Conservation (phyloP, 2,888 invertebrate species). For the Coleophora deauratella region DNA sequence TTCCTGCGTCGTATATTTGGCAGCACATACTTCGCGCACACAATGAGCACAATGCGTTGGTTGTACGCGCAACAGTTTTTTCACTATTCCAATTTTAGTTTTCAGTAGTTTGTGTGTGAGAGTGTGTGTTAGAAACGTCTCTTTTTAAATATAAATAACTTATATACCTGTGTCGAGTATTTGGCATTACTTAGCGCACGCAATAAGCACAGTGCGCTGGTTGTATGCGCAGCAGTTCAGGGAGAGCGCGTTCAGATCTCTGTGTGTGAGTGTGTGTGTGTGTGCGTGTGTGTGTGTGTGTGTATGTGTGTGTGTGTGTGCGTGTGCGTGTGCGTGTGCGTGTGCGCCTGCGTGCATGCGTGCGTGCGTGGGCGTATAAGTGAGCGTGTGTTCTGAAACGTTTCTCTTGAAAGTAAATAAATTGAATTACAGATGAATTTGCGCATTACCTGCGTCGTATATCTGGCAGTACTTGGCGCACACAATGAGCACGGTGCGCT, state of each 20-base stretch:
- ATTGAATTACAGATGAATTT: neutral
- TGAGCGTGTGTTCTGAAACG: too few species aligned
- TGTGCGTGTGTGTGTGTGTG: too few species aligned
- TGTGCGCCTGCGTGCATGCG: too few species aligned
- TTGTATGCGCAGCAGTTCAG: constrained; percentile 96
- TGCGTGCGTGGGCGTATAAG: too few species aligned
- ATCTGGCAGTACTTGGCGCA: constrained; percentile 98
- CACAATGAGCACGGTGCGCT: constrained; percentile 96
- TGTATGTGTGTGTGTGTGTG: too few species aligned
- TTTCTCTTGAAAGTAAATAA: too few species aligned
- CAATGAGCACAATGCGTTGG: constrained; percentile 96
- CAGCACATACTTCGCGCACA: constrained; percentile 98
- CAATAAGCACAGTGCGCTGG: constrained; percentile 96
- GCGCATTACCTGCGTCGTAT: constrained; percentile 79
- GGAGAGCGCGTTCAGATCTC: too few species aligned
- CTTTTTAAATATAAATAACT: too few species aligned
- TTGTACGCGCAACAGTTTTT: constrained; percentile 96
- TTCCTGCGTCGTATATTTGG: constrained; percentile 90
- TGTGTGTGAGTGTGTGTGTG: too few species aligned
- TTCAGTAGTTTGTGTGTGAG: too few species aligned
- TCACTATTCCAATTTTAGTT: constrained; percentile 88
- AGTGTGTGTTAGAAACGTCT: too few species aligned
- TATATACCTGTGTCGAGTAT: constrained; percentile 84
- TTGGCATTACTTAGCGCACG: constrained; percentile 98
- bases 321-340: too few species aligned